Conservation (phyloP, 1,140 invertebrate genomes). For the Diprion similis region DNA sequence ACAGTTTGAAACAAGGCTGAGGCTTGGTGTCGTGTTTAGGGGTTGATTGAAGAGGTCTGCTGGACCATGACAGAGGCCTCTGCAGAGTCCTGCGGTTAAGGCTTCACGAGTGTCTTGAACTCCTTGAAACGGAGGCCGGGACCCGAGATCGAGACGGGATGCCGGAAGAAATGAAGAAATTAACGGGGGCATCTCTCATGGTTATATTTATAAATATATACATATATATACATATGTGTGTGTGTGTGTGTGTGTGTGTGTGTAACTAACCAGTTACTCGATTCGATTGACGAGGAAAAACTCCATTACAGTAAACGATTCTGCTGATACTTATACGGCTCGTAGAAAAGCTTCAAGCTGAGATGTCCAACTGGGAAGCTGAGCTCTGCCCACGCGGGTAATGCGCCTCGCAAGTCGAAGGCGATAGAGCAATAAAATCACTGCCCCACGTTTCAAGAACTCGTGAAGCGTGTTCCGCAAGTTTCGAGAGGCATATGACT, state of each 20-base stretch:
- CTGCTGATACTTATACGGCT: neutral
- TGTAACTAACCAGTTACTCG: neutral
- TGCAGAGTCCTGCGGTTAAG: neutral
- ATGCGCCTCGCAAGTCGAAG: neutral
- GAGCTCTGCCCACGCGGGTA: neutral
- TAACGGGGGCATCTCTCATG: too few relatives aligned
- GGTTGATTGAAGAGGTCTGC: neutral
- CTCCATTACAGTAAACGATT: slow-evolving; percentile 5
- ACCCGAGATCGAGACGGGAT: neutral
- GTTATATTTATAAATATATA: too few relatives aligned
- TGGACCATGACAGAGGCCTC: neutral
- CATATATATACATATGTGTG: too few relatives aligned
- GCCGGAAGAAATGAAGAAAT: too few relatives aligned
- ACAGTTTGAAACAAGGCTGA: neutral
- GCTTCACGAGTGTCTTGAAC: too few relatives aligned
- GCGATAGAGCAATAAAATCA: too few relatives aligned
- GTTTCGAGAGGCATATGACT: too few relatives aligned
- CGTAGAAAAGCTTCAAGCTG: neutral
- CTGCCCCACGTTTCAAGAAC: too few relatives aligned
- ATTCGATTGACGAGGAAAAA: neutral
- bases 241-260: too few relatives aligned
- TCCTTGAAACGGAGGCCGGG: neutral
- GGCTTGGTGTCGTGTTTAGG: neutral
- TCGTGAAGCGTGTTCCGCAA: too few relatives aligned
- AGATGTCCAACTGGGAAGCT: slow-evolving; percentile 1